These are phyloP conservation scores for Agrotis segetum DNA, from an alignment of 2,888 invertebrate species.

Conservation along the genomic window DNA sequence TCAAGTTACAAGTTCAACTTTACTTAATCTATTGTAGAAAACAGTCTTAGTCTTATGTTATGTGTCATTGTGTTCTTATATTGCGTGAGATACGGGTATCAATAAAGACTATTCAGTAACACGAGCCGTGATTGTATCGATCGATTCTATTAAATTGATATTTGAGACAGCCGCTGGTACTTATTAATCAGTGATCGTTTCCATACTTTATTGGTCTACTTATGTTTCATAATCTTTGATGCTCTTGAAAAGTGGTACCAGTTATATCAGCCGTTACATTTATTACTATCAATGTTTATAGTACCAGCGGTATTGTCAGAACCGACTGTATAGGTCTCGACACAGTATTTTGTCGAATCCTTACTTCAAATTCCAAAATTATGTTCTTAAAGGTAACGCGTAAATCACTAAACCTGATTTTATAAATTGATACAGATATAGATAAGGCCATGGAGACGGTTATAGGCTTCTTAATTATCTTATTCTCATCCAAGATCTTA, in stretches of 20 bases:
- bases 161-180: constrained; percentile 27
- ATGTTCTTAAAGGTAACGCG: too few species aligned
- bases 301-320: not conserved
- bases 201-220: constrained; percentile 14
- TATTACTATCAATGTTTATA: not conserved
- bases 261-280: not conserved
- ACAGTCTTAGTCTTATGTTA: not conserved
- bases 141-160: constrained; percentile 43
- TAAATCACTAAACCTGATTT: too few species aligned
- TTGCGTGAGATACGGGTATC: constrained; percentile 21
- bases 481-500: not conserved
- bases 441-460: too few species aligned
- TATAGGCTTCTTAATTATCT: not conserved
- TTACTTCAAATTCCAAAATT: too few species aligned
- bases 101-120: constrained; percentile 19
- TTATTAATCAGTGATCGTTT: constrained; percentile 21
- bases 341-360: not conserved
- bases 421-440: too few species aligned
- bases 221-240: constrained; percentile 13
- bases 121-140: constrained; percentile 37
- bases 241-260: constrained; percentile 2
- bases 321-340: not conserved
- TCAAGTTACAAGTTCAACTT: not conserved
- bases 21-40: not conserved
- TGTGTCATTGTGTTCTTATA: not conserved